A percentile compares a stretch with the other conserved stretches of the same genome.
These are phyloP conservation scores for Diplodus puntazzo DNA, from an alignment of 2,797 vertebrate species.

Conservation along the genomic window DNA sequence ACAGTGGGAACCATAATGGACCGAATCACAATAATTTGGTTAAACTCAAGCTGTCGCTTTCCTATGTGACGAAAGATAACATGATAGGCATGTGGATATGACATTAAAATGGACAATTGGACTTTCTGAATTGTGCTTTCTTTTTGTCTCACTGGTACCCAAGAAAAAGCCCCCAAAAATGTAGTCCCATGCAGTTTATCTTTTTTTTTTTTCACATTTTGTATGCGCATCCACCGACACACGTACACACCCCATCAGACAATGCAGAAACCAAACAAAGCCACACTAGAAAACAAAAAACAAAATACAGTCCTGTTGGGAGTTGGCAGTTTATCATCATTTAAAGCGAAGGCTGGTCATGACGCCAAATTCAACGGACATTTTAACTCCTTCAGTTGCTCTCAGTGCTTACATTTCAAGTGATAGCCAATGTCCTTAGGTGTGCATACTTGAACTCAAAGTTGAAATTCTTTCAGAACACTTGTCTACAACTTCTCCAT, in stretches of 20 bases:
- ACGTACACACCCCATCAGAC: too few species aligned
- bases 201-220: neutral
- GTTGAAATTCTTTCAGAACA: neutral
- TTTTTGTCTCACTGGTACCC: neutral
- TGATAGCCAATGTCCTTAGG: neutral
- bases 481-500: neutral
- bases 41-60: too few species aligned
- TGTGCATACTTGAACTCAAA: neutral
- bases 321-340: too few species aligned
- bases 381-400: neutral
- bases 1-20: too few species aligned
- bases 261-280: too few species aligned
- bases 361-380: neutral
- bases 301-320: too few species aligned
- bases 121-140: neutral
- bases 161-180: too few species aligned
- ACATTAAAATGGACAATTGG: neutral
- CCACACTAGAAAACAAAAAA: too few species aligned
- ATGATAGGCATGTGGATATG: neutral
- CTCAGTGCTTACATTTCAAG: neutral
- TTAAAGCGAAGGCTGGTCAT: neutral
- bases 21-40: too few species aligned
- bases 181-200: too few species aligned
- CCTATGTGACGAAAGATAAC: too few species aligned
- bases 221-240: too few species aligned